Evolutionary conservation across 2,888 invertebrate genomes (phyloP).

Genomic region (Prosapia bicincta): DNA sequence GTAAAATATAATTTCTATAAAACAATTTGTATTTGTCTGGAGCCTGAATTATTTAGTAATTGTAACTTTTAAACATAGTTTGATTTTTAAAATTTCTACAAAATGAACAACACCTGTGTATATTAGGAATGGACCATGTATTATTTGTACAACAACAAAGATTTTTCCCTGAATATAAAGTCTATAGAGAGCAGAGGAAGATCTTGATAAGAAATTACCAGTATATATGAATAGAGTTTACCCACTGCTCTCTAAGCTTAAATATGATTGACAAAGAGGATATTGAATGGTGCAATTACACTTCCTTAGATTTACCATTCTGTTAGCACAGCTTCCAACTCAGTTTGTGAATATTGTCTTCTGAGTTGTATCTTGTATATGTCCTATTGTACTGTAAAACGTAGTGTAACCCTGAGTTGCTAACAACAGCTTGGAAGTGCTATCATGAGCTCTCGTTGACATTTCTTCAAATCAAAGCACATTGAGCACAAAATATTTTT

Average conservation of each 20-base stretch:
- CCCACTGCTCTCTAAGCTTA: background rate
- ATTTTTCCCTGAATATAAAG: background rate
- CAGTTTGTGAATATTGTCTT: background rate
- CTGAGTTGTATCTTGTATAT: background rate
- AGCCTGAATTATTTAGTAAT: background rate
- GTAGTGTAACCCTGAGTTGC: conserved; percentile 36
- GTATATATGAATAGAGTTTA: background rate
- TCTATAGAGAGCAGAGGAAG: background rate
- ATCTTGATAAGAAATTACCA: background rate
- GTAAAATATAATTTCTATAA: background rate
- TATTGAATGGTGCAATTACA: background rate
- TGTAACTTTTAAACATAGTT: background rate
- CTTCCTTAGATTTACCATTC: background rate
- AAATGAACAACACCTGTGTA: background rate
- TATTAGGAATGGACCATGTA: background rate
- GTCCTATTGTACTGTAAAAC: conserved; percentile 38
- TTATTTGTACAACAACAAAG: background rate
- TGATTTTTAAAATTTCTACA: background rate
- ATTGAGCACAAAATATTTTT: conserved; percentile 36
- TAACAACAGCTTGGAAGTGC: conserved; percentile 30
- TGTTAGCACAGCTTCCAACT: background rate
- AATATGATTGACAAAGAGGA: background rate
- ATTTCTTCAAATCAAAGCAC: conserved; percentile 27
- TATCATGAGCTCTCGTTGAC: conserved; percentile 16
- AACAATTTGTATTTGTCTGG: background rate